phyloP scores from a whole-genome alignment of 2,113 vertebrate genomes.

The Elanus axillaris region DNA sequence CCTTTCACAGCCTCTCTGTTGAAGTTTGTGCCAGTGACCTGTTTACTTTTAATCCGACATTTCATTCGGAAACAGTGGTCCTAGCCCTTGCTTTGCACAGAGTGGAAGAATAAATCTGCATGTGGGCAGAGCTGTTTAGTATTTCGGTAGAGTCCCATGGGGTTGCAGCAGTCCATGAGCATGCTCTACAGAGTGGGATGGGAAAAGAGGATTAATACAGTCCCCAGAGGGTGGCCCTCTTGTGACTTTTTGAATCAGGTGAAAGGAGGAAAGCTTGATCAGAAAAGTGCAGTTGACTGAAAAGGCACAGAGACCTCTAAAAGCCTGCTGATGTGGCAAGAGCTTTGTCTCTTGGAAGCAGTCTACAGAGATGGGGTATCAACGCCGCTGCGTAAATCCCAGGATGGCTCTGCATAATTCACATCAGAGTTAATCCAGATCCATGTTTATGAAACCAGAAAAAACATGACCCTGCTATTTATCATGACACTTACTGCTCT shows the following conservation, averaged over 20 bases:
- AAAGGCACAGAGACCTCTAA: slow-evolving; percentile 17
- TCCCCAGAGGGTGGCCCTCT: background rate
- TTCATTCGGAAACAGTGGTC: background rate
- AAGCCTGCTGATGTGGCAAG: slow-evolving; percentile 25
- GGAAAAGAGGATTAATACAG: slow-evolving; percentile 2
- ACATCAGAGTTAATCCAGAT: slow-evolving; percentile 39
- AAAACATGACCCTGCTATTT: background rate
- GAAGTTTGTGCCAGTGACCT: background rate
- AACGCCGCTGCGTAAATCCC: background rate
- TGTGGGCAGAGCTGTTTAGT: background rate
- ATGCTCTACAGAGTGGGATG: background rate
- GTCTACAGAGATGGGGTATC: slow-evolving; percentile 19
- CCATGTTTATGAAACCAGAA: slow-evolving; percentile 37
- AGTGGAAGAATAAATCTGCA: background rate
- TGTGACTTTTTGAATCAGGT: slow-evolving; percentile 8
- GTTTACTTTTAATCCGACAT: background rate
- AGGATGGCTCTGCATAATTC: background rate
- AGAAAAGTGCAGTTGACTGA: background rate
- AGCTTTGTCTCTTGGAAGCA: slow-evolving; percentile 33
- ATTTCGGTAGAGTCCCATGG: background rate
- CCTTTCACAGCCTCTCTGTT: background rate
- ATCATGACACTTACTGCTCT: background rate
- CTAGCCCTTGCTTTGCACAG: background rate
- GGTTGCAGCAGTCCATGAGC: background rate
- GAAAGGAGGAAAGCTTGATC: slow-evolving; percentile 9